Conservation (phyloP, 2,113 vertebrate species). For the Gymnorhina tibicen region DNA sequence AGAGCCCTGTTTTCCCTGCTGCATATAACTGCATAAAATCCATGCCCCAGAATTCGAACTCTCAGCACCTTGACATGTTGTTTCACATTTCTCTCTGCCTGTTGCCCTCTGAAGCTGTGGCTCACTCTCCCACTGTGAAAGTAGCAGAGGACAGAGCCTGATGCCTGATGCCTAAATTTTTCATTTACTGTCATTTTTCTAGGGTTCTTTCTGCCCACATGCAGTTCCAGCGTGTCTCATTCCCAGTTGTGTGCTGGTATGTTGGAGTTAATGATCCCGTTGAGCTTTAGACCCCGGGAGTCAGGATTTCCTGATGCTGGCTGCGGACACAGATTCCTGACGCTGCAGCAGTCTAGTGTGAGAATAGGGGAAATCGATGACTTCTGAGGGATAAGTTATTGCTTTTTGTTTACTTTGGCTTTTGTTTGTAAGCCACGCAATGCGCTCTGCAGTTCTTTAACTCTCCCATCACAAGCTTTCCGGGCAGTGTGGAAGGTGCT, state of each 20-base stretch:
- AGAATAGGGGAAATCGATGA: constrained; percentile 54
- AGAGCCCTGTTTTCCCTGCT: not conserved
- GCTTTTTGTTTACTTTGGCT: constrained; percentile 42
- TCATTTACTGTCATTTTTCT: not conserved
- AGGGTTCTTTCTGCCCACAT: not conserved
- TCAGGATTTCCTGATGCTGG: constrained; percentile 61
- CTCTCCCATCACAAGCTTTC: not conserved
- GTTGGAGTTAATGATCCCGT: not conserved
- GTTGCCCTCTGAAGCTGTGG: not conserved
- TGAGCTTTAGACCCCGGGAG: not conserved
- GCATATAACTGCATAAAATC: accelerated
- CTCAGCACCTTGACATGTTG: accelerated
- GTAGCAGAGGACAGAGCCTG: not conserved
- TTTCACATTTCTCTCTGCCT: not conserved
- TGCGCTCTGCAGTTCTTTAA: not conserved
- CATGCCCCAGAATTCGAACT: no score
- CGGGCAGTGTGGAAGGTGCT: accelerated
- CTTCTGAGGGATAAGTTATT: constrained; percentile 35
- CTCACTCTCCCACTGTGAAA: not conserved
- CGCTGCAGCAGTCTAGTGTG: not conserved
- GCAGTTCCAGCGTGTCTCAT: not conserved
- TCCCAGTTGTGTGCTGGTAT: not conserved
- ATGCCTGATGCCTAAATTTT: no score
- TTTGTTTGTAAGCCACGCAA: constrained; percentile 34
- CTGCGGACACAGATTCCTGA: constrained; percentile 14